These are phyloP conservation scores for Cerastis rubricosa DNA, from an alignment of 2,888 invertebrate genomes.

Conservation along the genomic window DNA sequence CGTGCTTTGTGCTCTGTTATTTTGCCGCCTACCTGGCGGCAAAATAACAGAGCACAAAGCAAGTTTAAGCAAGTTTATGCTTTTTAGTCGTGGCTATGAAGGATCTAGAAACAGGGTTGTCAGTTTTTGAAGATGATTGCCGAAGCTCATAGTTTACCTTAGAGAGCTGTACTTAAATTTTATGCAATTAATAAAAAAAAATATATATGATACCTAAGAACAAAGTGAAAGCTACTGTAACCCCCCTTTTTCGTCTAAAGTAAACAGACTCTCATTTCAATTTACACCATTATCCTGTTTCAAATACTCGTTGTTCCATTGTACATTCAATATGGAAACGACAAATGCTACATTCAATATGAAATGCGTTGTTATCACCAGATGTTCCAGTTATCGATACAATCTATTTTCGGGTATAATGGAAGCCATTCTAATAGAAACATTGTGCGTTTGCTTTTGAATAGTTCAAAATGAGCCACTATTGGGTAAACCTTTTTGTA, in stretches of 20 bases:
- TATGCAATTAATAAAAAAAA: not conserved
- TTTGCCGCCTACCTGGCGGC: too few relatives aligned
- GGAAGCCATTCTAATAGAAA: conserved; percentile 35
- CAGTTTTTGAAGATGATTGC: not conserved
- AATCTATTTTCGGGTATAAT: conserved; percentile 56
- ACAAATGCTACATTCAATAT: conserved; percentile 40
- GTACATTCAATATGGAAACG: conserved; percentile 39
- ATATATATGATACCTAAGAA: not conserved
- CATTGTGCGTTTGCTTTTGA: conserved; percentile 12
- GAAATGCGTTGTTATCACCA: conserved; percentile 58
- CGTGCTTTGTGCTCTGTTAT: conserved; percentile 1
- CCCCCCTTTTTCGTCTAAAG: not conserved
- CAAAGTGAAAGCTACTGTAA: not conserved
- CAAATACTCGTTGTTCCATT: conserved; percentile 3
- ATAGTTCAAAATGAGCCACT: conserved; percentile 5
- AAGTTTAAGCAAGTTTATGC: too few relatives aligned
- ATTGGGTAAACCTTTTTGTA: not conserved
- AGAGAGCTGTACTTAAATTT: not conserved
- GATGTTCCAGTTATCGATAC: conserved; percentile 54
- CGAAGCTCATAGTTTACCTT: not conserved
- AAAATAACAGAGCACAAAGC: too few relatives aligned
- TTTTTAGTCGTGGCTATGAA: not conserved
- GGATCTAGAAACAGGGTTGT: too few relatives aligned
- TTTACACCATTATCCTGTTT: conserved; percentile 14
- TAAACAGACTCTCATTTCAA: not conserved